phyloP scores from a whole-genome alignment of 1,140 invertebrate genomes.

The Cydia strobilella region DNA sequence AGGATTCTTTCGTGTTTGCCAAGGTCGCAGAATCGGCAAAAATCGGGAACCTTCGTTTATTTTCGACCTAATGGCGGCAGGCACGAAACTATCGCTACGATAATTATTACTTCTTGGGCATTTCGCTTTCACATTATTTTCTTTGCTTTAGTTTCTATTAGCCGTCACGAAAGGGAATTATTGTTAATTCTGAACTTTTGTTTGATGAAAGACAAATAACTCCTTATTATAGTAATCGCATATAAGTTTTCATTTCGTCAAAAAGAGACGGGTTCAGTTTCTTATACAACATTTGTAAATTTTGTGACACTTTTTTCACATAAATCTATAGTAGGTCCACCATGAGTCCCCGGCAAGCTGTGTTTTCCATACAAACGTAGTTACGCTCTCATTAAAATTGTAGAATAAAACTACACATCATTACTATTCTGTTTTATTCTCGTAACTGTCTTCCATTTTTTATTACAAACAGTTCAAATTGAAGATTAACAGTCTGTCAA shows the following conservation, averaged over 20 bases:
- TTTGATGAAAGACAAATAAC: background rate
- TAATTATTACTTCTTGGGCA: conserved; percentile 16
- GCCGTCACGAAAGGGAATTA: conserved; percentile 18
- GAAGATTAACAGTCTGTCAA: background rate
- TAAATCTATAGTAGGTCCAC: no score
- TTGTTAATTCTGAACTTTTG: background rate
- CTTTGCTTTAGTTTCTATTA: conserved; percentile 26
- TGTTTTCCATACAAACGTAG: no score
- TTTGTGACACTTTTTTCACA: background rate
- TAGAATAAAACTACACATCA: background rate
- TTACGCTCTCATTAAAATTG: no score
- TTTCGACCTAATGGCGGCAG: conserved; percentile 13
- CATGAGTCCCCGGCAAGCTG: no score
- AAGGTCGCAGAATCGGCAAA: conserved; percentile 14
- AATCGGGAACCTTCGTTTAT: background rate
- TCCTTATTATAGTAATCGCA: background rate
- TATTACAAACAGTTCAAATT: conserved; percentile 1
- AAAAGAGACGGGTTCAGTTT: no score
- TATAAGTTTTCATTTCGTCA: no score
- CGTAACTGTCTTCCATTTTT: background rate
- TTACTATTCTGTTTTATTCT: conserved; percentile 12
- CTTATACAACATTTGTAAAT: no score
- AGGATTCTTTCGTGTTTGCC: no score
- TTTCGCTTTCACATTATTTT: conserved; percentile 16
- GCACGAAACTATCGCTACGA: conserved; percentile 7